phyloP scores from a whole-genome alignment of 2,888 invertebrate genomes.

The Lottia gigantea region DNA sequence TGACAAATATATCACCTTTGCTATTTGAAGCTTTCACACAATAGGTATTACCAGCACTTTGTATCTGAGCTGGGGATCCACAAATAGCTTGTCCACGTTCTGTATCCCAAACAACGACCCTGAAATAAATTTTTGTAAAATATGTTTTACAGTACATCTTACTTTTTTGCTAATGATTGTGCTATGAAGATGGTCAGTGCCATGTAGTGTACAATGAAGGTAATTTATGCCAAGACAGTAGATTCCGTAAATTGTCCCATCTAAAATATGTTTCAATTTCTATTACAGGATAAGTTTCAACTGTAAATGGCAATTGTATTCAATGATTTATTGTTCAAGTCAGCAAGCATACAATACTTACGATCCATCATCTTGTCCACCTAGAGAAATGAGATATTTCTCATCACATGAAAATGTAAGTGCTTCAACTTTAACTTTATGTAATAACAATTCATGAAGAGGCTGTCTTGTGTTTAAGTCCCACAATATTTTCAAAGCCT shows the following conservation, averaged over 20 bases:
- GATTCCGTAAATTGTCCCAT: no score
- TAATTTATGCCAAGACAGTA: no score
- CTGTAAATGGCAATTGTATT: no score
- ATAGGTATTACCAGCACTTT: slow-evolving; percentile 80
- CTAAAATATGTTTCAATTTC: no score
- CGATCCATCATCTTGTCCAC: slow-evolving; percentile 88
- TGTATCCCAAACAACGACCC: slow-evolving; percentile 87
- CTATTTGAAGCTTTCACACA: slow-evolving; percentile 70
- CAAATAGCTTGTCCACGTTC: slow-evolving; percentile 73
- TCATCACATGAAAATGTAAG: slow-evolving; percentile 86
- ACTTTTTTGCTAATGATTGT: no score
- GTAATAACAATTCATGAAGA: slow-evolving; percentile 78
- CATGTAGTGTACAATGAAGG: no score
- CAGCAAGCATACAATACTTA: slow-evolving; percentile 35
- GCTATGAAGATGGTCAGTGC: no score
- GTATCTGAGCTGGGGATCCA: slow-evolving; percentile 74
- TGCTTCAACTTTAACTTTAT: slow-evolving; percentile 89
- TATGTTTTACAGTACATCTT: no score
- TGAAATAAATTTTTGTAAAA: no score
- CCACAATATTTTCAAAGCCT: slow-evolving; percentile 87
- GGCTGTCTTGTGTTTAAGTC: slow-evolving; percentile 77
- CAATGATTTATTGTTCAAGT: no score
- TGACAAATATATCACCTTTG: slow-evolving; percentile 65
- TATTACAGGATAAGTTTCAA: no score
- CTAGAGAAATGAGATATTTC: slow-evolving; percentile 84